A percentile compares a stretch with the other conserved stretches of the same genome.
These are phyloP conservation scores for Vannuccia rotundouncinata DNA, from an alignment of 2,888 invertebrate genomes.

Conservation along the genomic window DNA sequence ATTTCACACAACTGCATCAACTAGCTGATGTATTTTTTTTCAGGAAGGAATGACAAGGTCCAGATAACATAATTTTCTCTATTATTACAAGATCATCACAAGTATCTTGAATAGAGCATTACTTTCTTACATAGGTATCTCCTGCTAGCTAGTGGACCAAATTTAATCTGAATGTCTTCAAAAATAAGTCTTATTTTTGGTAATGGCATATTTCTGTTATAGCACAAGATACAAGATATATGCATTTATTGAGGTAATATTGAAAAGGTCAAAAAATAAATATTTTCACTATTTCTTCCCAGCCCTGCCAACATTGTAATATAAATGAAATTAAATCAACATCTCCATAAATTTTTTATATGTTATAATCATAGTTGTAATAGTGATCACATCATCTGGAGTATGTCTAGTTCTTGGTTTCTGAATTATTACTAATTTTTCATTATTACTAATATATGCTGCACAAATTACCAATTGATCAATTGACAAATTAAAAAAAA, in stretches of 20 bases:
- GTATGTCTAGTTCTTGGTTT: neutral
- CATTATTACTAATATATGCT: no score
- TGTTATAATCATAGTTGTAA: neutral
- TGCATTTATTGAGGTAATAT: neutral
- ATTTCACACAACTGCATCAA: neutral
- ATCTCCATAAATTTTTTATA: neutral
- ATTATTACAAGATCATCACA: neutral
- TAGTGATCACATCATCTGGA: neutral
- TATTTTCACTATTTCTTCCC: constrained; percentile 4
- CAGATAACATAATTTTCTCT: neutral
- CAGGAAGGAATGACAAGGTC: neutral
- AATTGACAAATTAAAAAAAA: neutral
- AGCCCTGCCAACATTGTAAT: neutral
- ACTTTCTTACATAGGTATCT: neutral
- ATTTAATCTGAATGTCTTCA: constrained; percentile 15
- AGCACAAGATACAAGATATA: neutral
- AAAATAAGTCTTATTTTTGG: neutral
- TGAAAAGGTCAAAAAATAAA: constrained; percentile 8
- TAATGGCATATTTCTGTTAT: neutral
- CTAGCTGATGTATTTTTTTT: neutral
- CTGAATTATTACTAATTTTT: no score
- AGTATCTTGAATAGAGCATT: neutral
- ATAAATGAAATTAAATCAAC: neutral
- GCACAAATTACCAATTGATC: no score
- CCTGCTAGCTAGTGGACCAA: neutral